Conservation (phyloP, 2,888 invertebrate genomes). For the Aricia artaxerxes region DNA sequence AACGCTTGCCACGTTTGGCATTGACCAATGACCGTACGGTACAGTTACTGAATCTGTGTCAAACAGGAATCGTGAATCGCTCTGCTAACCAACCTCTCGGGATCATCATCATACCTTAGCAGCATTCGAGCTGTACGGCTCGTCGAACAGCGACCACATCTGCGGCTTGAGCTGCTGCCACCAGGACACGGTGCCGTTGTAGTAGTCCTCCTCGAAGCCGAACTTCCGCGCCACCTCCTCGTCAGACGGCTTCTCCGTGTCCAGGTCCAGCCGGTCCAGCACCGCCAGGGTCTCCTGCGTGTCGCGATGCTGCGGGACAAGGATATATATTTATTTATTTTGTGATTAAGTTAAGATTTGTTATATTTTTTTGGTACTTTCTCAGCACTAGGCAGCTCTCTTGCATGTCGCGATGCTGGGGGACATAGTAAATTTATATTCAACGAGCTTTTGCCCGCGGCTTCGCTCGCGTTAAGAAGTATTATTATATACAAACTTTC, state of each 20-base stretch:
- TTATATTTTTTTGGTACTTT: too few species aligned
- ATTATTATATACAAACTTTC: too few species aligned
- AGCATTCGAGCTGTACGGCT: constrained; percentile 98
- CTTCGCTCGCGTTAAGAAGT: too few species aligned
- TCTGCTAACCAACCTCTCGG: too few species aligned
- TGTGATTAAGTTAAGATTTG: too few species aligned
- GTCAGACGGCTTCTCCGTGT: constrained; percentile 98
- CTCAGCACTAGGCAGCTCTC: constrained; percentile 86
- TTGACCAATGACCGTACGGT: too few species aligned
- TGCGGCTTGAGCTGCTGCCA: constrained; percentile 99
- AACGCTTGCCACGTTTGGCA: too few species aligned
- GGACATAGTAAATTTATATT: background rate
- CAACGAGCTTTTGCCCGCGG: too few species aligned
- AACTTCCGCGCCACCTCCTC: constrained; percentile 99
- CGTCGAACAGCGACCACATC: constrained; percentile 99
- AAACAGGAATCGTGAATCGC: too few species aligned
- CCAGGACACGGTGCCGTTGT: constrained; percentile 93
- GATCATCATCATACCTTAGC: constrained; percentile 87
- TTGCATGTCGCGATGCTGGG: constrained; percentile 97
- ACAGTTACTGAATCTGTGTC: too few species aligned
- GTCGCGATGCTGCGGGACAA: constrained; percentile 89
- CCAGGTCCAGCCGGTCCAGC: constrained; percentile 97
- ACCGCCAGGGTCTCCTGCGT: constrained; percentile 99
- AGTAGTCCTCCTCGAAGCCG: constrained; percentile 96
- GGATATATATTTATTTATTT: too few species aligned